Conservation (phyloP, 2,113 vertebrate species). For the Mesocricetus auratus region DNA sequence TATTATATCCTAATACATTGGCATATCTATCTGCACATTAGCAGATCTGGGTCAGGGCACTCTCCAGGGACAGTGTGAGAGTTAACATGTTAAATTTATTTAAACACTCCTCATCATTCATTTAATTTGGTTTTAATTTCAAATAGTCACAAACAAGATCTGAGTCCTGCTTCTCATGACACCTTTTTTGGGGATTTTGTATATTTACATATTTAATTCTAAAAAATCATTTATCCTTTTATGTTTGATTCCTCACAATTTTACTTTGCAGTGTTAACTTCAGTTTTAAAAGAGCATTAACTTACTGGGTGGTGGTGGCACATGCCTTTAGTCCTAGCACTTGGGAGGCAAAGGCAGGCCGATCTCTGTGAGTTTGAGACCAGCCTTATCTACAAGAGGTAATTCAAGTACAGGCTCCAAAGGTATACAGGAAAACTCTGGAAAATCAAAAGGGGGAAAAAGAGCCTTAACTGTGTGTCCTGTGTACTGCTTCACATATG, state of each 20-base stretch:
- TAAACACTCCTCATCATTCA: conserved; percentile 17
- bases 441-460: background rate
- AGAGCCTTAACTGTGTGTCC: conserved; percentile 3
- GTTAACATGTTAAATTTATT: conserved; percentile 56
- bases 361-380: too few species aligned
- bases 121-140: conserved; percentile 63
- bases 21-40: conserved; percentile 42
- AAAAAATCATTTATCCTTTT: background rate
- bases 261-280: conserved; percentile 31
- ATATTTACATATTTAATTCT: conserved; percentile 38
- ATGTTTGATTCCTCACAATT: conserved; percentile 7
- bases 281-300: conserved; percentile 30
- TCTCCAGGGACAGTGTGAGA: conserved; percentile 23
- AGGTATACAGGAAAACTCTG: too few species aligned
- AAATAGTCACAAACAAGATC: background rate
- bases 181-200: conserved; percentile 24
- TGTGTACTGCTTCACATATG: background rate
- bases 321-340: too few species aligned
- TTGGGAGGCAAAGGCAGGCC: too few species aligned
- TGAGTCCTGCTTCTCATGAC: background rate
- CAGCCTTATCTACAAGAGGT: too few species aligned
- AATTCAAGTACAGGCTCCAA: too few species aligned
- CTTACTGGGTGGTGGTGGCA: background rate
- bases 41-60: conserved; percentile 56
- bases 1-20: conserved; percentile 40